Evolutionary conservation across 1,140 invertebrate genomes (phyloP).

Genomic region (Leucophenga varia): DNA sequence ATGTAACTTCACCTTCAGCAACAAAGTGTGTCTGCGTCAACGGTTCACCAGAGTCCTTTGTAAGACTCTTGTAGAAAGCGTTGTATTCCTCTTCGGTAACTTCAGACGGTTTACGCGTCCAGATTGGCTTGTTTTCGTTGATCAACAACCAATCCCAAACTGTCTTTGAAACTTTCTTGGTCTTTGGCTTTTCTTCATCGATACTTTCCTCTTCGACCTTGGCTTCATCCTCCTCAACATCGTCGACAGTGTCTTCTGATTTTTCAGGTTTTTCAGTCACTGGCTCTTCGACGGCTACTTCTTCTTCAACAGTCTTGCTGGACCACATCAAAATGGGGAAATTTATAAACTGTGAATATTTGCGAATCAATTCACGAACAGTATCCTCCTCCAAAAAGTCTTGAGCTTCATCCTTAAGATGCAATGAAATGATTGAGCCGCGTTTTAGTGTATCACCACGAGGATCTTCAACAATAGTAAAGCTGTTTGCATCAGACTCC

Average conservation of each 20-base stretch:
- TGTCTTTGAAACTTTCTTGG: slow-evolving; percentile 93
- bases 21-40: slow-evolving; percentile 92
- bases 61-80: slow-evolving; percentile 92
- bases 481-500: slow-evolving; percentile 92
- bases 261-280: slow-evolving; percentile 38
- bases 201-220: slow-evolving; percentile 70
- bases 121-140: slow-evolving; percentile 96
- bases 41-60: slow-evolving; percentile 87
- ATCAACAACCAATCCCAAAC: slow-evolving; percentile 98
- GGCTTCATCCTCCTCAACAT: slow-evolving; percentile 65
- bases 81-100: slow-evolving; percentile 87
- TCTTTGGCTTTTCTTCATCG: slow-evolving; percentile 80
- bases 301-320: slow-evolving; percentile 87
- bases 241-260: slow-evolving; percentile 57
- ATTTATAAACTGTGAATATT: slow-evolving; percentile 99
- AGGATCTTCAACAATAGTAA: slow-evolving; percentile 91
- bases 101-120: slow-evolving; percentile 89
- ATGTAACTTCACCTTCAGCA: slow-evolving; percentile 98
- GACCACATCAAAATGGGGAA: slow-evolving; percentile 98
- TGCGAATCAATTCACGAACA: slow-evolving; percentile 87
- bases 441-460: slow-evolving; percentile 86
- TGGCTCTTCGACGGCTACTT: slow-evolving; percentile 69
- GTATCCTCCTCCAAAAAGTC: slow-evolving; percentile 95
- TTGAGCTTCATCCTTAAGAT: slow-evolving; percentile 94
- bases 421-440: slow-evolving; percentile 81